These are phyloP conservation scores for Dendrocincla tyrannina DNA, from an alignment of 2,797 vertebrate genomes.

Conservation along the genomic window DNA sequence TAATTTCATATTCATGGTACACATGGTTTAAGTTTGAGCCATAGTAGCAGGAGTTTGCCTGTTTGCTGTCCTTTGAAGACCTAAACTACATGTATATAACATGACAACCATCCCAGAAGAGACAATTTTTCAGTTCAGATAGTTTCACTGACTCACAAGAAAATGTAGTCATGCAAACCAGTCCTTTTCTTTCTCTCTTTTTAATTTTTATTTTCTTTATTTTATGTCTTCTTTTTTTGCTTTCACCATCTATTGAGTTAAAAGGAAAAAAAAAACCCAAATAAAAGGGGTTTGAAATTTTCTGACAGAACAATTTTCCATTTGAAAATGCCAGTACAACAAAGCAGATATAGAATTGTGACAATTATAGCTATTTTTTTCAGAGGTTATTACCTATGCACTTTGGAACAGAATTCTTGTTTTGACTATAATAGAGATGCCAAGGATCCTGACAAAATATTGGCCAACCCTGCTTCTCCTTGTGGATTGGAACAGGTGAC, in stretches of 20 bases:
- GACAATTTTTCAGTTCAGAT: not conserved
- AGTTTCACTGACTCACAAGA: not conserved
- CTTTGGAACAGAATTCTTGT: not conserved
- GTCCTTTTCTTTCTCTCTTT: not conserved
- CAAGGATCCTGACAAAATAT: not conserved
- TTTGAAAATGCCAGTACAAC: not conserved
- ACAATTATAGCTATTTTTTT: not conserved
- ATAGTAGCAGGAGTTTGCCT: not conserved
- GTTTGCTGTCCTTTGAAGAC: not conserved
- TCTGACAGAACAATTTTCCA: not conserved
- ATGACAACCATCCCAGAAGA: not conserved
- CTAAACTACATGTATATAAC: not conserved
- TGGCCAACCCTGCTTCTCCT: not conserved
- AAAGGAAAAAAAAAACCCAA: not conserved
- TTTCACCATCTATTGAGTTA: not conserved
- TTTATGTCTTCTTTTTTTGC: rapidly evolving
- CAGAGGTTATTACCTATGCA: not conserved
- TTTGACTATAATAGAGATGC: not conserved
- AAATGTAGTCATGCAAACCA: not conserved
- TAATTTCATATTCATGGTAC: not conserved
- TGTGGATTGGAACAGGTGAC: not conserved
- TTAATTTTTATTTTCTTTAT: not conserved
- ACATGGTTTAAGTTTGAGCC: not conserved
- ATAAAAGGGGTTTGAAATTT: not conserved
- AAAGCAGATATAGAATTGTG: not conserved